Conservation (phyloP, 2,113 vertebrate genomes). For the Boulengerochromis microlepis region DNA sequence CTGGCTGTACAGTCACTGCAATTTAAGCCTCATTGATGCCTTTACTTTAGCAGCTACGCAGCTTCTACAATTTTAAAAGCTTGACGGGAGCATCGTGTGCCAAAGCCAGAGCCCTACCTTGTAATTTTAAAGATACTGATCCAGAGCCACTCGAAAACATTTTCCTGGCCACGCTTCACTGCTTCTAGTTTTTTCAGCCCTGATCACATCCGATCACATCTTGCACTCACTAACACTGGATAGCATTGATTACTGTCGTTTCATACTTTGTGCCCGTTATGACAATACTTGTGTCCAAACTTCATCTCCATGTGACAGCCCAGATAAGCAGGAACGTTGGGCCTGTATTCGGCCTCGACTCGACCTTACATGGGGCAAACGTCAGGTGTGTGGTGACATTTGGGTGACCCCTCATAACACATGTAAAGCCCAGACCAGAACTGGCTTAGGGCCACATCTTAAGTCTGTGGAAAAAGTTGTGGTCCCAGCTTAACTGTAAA, state of each 20-base stretch:
- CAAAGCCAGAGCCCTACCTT: not conserved
- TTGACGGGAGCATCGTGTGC: not conserved
- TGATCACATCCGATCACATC: rapidly evolving
- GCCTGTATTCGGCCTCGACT: not conserved
- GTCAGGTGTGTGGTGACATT: not conserved
- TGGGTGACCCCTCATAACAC: not conserved
- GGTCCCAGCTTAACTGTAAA: rapidly evolving
- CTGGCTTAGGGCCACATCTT: rapidly evolving
- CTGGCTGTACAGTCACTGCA: rapidly evolving
- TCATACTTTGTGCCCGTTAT: not conserved
- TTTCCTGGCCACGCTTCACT: rapidly evolving
- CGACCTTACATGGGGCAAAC: not conserved
- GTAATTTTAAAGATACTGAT: not conserved
- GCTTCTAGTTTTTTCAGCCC: not conserved
- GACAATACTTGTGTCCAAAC: not conserved
- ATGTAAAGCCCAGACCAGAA: not conserved
- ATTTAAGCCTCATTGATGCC: not conserved
- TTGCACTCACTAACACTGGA: not conserved
- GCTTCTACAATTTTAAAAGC: not conserved
- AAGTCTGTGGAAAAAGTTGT: not conserved
- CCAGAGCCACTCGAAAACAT: not conserved
- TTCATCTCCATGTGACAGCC: not conserved
- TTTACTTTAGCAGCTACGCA: not conserved
- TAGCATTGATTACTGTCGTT: not conserved
- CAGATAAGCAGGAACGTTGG: not conserved